Base-by-base conservation (phyloP, 1,140 invertebrate genomes). In the Lycorma delicatula region DNA sequence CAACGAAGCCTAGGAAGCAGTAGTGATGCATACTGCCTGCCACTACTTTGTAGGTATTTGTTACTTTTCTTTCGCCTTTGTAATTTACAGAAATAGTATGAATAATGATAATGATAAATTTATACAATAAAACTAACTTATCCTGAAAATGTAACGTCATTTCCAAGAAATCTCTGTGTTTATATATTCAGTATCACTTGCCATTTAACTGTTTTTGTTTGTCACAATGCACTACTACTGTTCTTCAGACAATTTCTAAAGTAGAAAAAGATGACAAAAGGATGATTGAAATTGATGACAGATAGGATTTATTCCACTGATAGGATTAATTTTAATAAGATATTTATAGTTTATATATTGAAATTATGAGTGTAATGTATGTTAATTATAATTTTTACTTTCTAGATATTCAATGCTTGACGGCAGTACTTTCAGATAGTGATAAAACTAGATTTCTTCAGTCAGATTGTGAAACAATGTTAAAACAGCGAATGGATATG, bases 401-500 rank as follows among this genome's bases (percentile, higher is more conserved):
- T 81, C 50, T 68, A 93, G 90, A 89, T 72, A 78, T 93, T 41
- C 84, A 83, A 69, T 94, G 92, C 73, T 74, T 94, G 38, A 81
- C 87, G 72, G 79, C 81, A 58, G 77, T 85, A 41, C 68, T 90
- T 55, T 77, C 85, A 66, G 82, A 85, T 63, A 66, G 68, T 26
- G 73, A 75, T 57, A 76, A 68, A 59, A 77, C 78, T 22, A 82
- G 83, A 67, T 77, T 80, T 53, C 73, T 94, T 36, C 81, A 87
- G 61, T 65, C 74, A 46, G 85, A 89, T 61, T 94, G 91, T 71
- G 79, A 83, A 62, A 82, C 81, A 61, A 86, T 89, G 78, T 71
- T 96, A 46, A 77, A 79, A 52, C 84, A 83, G 57, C 79, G 92
- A 64, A 83, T 91, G 64, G 85, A 93, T 75, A 91, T 95, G 87